phyloP scores from a whole-genome alignment of 2,888 invertebrate species.

The Eupelmus urozonus region DNA sequence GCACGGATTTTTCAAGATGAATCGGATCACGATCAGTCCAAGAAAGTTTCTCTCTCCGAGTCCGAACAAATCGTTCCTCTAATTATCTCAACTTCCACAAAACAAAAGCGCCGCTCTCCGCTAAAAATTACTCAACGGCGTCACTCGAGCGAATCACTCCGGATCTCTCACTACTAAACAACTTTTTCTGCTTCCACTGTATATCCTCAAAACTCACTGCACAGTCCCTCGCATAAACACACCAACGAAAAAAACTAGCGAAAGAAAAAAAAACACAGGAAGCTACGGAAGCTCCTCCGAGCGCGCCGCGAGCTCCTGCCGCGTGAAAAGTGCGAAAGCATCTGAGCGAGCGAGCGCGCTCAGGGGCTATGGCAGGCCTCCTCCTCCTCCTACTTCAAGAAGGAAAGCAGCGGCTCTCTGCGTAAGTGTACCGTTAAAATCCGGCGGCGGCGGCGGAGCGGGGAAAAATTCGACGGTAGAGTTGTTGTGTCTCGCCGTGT shows the following conservation, averaged over 20 bases:
- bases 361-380: not conserved
- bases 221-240: no score
- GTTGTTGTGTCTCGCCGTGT: no score
- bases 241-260: no score
- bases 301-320: conserved; percentile 22
- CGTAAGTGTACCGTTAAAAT: conserved; percentile 48
- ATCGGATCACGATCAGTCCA: no score
- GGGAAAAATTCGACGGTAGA: no score
- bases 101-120: not conserved
- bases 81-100: not conserved
- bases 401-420: conserved; percentile 16
- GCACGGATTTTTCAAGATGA: no score
- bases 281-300: no score
- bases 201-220: no score
- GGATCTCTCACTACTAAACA: no score
- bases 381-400: not conserved
- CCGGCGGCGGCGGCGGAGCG: not conserved
- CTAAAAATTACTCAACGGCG: not conserved
- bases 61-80: no score
- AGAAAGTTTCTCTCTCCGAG: no score
- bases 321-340: conserved; percentile 51
- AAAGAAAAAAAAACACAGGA: not conserved
- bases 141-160: not conserved
- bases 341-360: conserved; percentile 31
- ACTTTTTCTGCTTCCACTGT: not conserved